Evolutionary conservation across 64 coral and sea anemone genomes (phyloP).

Genomic region (Actinia equina): DNA sequence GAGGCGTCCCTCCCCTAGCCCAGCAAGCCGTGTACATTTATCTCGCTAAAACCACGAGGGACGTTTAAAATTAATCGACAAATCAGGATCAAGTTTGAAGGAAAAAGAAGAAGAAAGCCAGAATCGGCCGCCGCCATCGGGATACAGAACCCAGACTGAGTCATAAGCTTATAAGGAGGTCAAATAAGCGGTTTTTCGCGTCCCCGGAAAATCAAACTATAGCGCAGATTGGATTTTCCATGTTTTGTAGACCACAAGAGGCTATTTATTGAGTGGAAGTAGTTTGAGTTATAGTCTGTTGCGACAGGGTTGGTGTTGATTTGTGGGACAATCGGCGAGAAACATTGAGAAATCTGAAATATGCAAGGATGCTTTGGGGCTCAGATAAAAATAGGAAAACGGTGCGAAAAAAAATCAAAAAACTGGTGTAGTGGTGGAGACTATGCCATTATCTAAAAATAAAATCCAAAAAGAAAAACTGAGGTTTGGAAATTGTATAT

Average conservation of each 20-base stretch:
- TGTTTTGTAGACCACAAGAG: slow-evolving; percentile 19
- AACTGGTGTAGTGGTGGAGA: neutral
- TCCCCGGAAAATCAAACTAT: slow-evolving; percentile 14
- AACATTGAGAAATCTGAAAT: neutral
- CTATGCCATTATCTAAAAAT: too few relatives aligned
- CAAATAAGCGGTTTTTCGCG: neutral
- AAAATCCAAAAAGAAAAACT: too few relatives aligned
- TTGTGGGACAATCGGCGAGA: neutral
- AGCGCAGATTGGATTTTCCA: neutral
- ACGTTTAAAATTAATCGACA: neutral
- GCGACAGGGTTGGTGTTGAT: neutral
- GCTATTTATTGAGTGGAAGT: neutral
- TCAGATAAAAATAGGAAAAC: neutral
- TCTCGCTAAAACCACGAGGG: slow-evolving; percentile 2
- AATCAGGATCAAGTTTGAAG: neutral
- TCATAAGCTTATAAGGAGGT: neutral
- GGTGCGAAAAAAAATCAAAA: neutral
- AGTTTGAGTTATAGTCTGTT: neutral
- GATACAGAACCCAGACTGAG: neutral
- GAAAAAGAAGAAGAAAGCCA: neutral
- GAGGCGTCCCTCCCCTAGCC: neutral
- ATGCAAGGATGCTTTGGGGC: neutral
- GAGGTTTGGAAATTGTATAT: too few relatives aligned
- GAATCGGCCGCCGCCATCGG: neutral
- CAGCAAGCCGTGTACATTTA: neutral